Base-by-base conservation (phyloP, 2,797 vertebrate genomes). In the Leptatherina wallacei region DNA sequence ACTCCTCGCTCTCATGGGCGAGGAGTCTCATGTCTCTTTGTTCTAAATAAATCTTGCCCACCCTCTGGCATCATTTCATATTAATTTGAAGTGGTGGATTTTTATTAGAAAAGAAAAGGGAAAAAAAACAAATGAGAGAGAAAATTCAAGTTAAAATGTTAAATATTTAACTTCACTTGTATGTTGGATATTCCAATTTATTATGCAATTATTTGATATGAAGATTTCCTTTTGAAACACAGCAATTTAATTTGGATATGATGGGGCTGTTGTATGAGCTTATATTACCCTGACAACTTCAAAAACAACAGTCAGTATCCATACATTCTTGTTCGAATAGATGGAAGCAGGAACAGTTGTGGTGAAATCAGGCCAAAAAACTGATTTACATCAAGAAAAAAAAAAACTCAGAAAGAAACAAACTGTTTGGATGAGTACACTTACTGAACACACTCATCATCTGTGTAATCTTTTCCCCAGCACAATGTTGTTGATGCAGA, bases 11-110 rank as follows among this genome's bases (percentile, higher is more conserved):
- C 69, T 27, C 24, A 27, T 27, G 24, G 24, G 24, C 24, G 24
- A 72, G 20, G 51, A 91, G 89, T 90, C 70, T 59, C 24, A 44
- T 35, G 83, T 87, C 86, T 94, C 92, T 89, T 93, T 91, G 83
- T 89, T 84, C 55, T 84, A 77, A 90, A 94, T 94, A 94, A 92
- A 91, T 92, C 84, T 83, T 62, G 12, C 65, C 82, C 78, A 67
- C 85, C 90, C 86, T 61, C 57, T 20, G 84, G 91, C 91, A 87
- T 82, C 73, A 69, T 73, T 82, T 82, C 73, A 83, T 85, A 87
- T 90, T 87, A 86, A 91, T 75, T 91, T 90, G 67, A 82, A 87
- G 71, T 81, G 69, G 69, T 75, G 47, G 65, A 67, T 85, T 78
- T 71, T 77, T 71, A 59, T 61, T 42, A 57, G 20, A 66, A 69